Percentiles rank a stretch among this genome's conserved stretches.
phyloP scores from a whole-genome alignment of 2,888 invertebrate genomes.

The Psylliodes chrysocephalus region DNA sequence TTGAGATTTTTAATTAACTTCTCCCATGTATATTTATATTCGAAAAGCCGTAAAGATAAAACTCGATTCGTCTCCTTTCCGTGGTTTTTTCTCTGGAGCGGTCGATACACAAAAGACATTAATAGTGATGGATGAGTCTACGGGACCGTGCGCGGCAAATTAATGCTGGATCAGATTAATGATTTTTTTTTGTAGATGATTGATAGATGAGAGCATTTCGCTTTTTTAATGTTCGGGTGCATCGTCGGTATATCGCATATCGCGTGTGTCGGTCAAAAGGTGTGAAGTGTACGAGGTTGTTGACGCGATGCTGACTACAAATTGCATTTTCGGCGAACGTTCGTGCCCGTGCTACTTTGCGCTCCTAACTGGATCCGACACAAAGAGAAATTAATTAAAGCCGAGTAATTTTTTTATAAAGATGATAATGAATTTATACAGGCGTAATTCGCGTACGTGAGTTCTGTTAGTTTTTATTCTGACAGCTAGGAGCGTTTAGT shows the following conservation, averaged over 20 bases:
- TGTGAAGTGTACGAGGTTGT: constrained; percentile 5
- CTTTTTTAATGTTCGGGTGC: neutral
- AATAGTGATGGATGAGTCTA: constrained; percentile 29
- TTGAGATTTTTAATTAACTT: no score
- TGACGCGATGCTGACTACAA: constrained; percentile 2
- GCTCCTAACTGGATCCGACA: neutral
- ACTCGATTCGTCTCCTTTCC: neutral
- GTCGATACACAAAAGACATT: constrained; percentile 28
- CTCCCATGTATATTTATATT: no score
- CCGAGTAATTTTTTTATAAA: neutral
- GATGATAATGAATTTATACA: neutral
- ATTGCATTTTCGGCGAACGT: neutral
- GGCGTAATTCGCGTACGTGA: neutral
- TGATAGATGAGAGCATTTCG: constrained; percentile 17
- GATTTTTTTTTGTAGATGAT: constrained; percentile 19
- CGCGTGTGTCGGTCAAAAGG: constrained; percentile 10
- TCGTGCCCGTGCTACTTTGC: neutral
- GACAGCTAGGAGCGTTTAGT: no score
- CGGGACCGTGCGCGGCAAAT: constrained; percentile 5
- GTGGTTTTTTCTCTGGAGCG: neutral
- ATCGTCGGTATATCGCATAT: neutral
- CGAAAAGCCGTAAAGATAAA: neutral
- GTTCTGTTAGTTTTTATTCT: no score
- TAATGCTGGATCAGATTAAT: constrained; percentile 22
- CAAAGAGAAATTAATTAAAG: constrained; percentile 10